A percentile compares a stretch with the other conserved stretches of the same genome.
These are phyloP conservation scores for Iselma pallidipennis DNA, from an alignment of 2,888 invertebrate species.

Conservation along the genomic window DNA sequence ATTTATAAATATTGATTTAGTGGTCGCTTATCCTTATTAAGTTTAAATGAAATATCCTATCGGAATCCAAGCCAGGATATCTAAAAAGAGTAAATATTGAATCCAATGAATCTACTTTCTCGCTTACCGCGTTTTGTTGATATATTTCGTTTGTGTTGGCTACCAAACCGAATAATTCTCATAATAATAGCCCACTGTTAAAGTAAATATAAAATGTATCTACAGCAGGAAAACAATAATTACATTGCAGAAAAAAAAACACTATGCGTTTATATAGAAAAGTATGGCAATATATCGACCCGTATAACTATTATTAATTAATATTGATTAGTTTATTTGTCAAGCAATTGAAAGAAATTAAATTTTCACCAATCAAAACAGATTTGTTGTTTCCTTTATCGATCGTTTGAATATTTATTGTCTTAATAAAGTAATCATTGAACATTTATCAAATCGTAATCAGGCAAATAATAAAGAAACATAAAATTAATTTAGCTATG, in stretches of 20 bases:
- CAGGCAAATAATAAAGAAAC: neutral
- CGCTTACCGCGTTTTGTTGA: constrained; percentile 24
- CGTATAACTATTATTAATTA: too few species aligned
- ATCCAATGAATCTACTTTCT: constrained; percentile 22
- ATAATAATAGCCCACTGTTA: neutral
- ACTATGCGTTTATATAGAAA: too few species aligned
- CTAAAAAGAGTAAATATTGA: constrained; percentile 28
- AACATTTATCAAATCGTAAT: neutral
- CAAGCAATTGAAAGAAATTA: neutral
- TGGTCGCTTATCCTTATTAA: constrained; percentile 30
- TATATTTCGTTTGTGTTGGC: constrained; percentile 16
- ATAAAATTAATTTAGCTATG: neutral
- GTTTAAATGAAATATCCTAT: constrained; percentile 31
- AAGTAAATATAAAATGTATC: neutral
- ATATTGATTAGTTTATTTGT: too few species aligned
- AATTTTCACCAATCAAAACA: neutral
- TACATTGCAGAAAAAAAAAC: neutral
- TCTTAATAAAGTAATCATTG: neutral
- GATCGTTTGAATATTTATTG: neutral
- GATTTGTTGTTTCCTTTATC: neutral
- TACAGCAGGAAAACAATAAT: neutral
- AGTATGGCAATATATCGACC: too few species aligned
- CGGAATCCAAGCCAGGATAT: constrained; percentile 25
- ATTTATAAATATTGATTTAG: constrained; percentile 30
- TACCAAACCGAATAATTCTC: constrained; percentile 3